phyloP scores from a whole-genome alignment of 1,140 invertebrate species.

The Dinoponera quadriceps region DNA sequence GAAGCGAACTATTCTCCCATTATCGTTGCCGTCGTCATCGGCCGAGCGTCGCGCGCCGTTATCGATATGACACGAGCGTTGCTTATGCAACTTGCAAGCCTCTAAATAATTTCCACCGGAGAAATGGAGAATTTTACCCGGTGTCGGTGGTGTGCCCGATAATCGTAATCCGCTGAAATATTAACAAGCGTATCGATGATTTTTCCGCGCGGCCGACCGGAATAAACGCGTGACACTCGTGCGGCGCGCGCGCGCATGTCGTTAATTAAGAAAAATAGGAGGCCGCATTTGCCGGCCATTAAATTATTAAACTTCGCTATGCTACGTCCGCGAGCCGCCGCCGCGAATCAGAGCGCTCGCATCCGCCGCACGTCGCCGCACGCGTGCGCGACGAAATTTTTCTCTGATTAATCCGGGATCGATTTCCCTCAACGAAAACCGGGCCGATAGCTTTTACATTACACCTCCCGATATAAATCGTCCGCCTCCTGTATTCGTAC shows the following conservation, averaged over 20 bases:
- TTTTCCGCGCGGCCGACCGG: constrained; percentile 11
- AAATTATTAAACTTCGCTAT: constrained; percentile 37
- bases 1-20: background rate
- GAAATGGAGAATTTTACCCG: constrained; percentile 41
- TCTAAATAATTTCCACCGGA: constrained; percentile 48
- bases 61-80: background rate
- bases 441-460: constrained; percentile 31
- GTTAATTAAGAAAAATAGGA: constrained; percentile 52
- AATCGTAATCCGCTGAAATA: constrained; percentile 12
- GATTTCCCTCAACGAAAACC: constrained; percentile 3
- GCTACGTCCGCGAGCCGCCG: background rate
- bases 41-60: constrained; percentile 3
- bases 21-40: background rate
- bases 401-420: constrained; percentile 18
- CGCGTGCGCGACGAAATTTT: background rate
- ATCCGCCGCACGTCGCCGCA: no score
- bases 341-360: no score
- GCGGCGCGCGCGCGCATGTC: no score
- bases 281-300: constrained; percentile 1
- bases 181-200: constrained; percentile 36
- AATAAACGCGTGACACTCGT: background rate
- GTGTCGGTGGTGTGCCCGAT: no score
- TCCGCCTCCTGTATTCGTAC: constrained; percentile 7
- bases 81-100: constrained; percentile 27
- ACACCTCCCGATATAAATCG: constrained; percentile 52